Evolutionary conservation across 2,113 vertebrate genomes (phyloP).

Genomic region (Alethe diademata): DNA sequence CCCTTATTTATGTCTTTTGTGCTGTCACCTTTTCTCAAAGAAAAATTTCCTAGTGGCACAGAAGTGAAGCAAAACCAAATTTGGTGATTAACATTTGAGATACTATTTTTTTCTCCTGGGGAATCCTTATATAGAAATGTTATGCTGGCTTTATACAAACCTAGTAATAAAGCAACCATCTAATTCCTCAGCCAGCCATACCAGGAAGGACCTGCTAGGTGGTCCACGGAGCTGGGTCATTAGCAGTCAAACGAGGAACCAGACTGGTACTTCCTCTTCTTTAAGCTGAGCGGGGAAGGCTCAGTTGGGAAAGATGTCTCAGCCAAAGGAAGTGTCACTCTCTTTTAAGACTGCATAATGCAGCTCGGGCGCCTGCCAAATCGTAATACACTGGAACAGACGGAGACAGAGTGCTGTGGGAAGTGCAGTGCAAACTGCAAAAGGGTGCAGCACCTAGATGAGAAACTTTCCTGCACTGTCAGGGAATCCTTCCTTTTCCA

Average conservation of each 20-base stretch:
- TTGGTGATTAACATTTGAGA: neutral
- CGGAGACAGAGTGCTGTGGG: neutral
- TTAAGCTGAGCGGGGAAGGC: neutral
- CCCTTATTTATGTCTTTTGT: neutral
- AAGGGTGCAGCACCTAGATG: neutral
- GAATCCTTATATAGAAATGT: neutral
- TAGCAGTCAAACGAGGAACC: conserved; percentile 39
- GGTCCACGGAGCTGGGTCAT: neutral
- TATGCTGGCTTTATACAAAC: neutral
- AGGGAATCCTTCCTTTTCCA: neutral
- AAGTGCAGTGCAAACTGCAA: neutral
- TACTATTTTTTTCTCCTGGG: neutral
- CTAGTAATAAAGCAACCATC: neutral
- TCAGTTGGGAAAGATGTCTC: conserved; percentile 16
- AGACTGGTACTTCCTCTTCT: conserved; percentile 21
- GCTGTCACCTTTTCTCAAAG: neutral
- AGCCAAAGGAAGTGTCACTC: conserved; percentile 15
- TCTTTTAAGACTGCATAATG: conserved; percentile 19
- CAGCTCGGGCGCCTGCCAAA: conserved; percentile 9
- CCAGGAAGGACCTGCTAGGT: conserved; percentile 8
- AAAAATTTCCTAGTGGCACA: neutral
- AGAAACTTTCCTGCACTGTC: neutral
- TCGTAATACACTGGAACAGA: conserved; percentile 30
- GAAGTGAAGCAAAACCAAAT: neutral
- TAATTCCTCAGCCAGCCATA: neutral